Evolutionary conservation across 2,113 vertebrate species (phyloP), one percentile per base, ranked within the genome.

Genomic region (Eupsittula cactorum): DNA sequence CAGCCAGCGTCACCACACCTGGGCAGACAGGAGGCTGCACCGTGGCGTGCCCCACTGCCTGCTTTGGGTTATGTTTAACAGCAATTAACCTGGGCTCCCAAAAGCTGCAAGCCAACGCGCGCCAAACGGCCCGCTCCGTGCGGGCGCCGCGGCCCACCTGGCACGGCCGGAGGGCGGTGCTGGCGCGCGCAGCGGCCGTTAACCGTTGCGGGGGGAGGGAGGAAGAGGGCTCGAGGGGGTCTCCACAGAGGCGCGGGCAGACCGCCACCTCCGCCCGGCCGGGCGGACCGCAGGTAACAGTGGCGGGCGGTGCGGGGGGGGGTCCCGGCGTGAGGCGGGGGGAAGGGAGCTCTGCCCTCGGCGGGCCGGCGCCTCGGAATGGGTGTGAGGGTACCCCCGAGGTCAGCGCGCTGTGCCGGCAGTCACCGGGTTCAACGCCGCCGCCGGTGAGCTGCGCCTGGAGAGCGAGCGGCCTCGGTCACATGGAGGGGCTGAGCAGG

Each of bases 381-480:
- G 37, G 18, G 16, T 4, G 41, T 33, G 18, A 33, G 13, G 31
- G 53, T 19, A 33, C 8, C 7, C 24, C 18, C 29, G 53, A 17
- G 29, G 53, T 55, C 53, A 31, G 29, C 29, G 29, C 18, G 29
- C 18, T 20, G 49, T 2, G 14, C 15, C 44, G 37, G 33, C 8
- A 2, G 44, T 28, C 7, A 5, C 6, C 7, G 44, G 9, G 27
- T 7, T 16, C 1, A 19, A 11, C 3, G n/a, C 55, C 12, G 23
- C 28, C 18, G 12, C 11, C 24, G 12, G n/a, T 31, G 11, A 16
- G 2, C 42, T 4, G 64, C 17, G 46, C 46, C 14, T 14, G 10
- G 33, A 7, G 44, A 15, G 9, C 10, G 37, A 10, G 31, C 7
- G 16, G 11, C 20, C 15, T 12, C 21, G 0, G 33, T 3, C 24